Conservation (phyloP, 2,888 invertebrate species). For the Pardosa pseudoannulata region DNA sequence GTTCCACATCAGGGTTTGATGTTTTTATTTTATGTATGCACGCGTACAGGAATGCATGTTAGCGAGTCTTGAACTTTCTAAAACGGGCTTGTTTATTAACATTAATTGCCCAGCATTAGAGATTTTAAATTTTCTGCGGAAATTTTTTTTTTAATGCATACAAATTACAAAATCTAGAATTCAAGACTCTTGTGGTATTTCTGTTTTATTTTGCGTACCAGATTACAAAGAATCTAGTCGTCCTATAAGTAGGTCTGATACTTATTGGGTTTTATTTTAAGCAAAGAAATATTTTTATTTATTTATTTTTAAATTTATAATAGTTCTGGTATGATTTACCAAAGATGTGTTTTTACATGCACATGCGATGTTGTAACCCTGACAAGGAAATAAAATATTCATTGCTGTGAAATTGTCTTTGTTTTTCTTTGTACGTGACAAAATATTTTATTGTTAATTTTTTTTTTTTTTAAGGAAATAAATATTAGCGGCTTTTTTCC, state of each 20-base stretch:
- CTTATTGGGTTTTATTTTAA: slow-evolving; percentile 1
- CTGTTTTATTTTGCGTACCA: not conserved
- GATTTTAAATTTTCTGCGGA: too few species aligned
- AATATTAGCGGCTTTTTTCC: too few species aligned
- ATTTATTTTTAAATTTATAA: slow-evolving; percentile 8
- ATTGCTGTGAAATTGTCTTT: not conserved
- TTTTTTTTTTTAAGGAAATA: too few species aligned
- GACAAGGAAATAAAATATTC: slow-evolving; percentile 22
- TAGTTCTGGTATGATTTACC: slow-evolving; percentile 13
- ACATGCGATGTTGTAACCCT: slow-evolving; percentile 22
- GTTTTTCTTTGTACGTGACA: too few species aligned
- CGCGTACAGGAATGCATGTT: not conserved
- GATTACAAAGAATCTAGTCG: not conserved
- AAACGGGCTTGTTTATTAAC: too few species aligned
- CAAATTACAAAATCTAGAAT: too few species aligned
- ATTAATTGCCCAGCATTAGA: too few species aligned
- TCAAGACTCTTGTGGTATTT: not conserved
- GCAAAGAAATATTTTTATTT: slow-evolving; percentile 18
- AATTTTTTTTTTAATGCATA: too few species aligned
- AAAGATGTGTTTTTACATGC: slow-evolving; percentile 15
- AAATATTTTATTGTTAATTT: too few species aligned
- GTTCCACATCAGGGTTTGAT: slow-evolving; percentile 18
- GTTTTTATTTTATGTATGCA: not conserved
- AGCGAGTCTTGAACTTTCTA: not conserved
- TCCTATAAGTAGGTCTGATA: not conserved